Percentiles rank a stretch among this genome's conserved stretches.
Evolutionary conservation across 1,140 invertebrate genomes (phyloP).

Genomic region (Phenacoccus solenopsis): DNA sequence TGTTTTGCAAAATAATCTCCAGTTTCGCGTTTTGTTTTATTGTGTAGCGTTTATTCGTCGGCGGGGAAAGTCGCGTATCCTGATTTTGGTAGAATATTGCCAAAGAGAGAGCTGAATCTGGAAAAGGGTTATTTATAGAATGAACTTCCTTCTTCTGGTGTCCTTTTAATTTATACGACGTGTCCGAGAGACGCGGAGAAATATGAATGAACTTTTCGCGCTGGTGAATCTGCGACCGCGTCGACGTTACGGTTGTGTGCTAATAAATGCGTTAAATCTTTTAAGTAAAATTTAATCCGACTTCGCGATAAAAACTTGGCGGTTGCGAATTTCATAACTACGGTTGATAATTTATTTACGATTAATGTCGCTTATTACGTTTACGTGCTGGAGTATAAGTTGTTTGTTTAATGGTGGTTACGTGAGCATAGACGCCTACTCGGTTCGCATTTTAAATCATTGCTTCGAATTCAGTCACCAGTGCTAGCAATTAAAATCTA

Average conservation of each 20-base stretch:
- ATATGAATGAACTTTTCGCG: not conserved
- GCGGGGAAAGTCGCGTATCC: not conserved
- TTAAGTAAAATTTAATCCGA: not conserved
- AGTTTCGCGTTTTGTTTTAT: conserved; percentile 8
- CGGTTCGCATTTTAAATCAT: not conserved
- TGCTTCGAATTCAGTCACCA: too few species aligned
- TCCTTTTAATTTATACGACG: not conserved
- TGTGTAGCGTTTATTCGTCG: not conserved
- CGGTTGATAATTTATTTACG: not conserved
- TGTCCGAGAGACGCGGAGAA: not conserved
- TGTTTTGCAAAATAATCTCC: conserved; percentile 11
- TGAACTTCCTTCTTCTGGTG: not conserved
- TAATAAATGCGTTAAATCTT: not conserved
- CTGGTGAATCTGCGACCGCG: too few species aligned
- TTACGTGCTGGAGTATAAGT: too few species aligned
- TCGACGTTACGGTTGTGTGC: not conserved
- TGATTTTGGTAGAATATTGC: not conserved
- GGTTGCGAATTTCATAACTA: not conserved
- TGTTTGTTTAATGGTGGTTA: too few species aligned
- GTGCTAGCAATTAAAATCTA: too few species aligned
- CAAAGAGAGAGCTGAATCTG: not conserved
- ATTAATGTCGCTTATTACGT: not conserved
- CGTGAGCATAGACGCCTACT: not conserved
- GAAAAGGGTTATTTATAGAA: not conserved
- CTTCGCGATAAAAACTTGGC: not conserved